A percentile compares a stretch with the other conserved stretches of the same genome.
These are phyloP conservation scores for Philantomba maxwellii DNA, from an alignment of 2,113 vertebrate species.

Conservation along the genomic window DNA sequence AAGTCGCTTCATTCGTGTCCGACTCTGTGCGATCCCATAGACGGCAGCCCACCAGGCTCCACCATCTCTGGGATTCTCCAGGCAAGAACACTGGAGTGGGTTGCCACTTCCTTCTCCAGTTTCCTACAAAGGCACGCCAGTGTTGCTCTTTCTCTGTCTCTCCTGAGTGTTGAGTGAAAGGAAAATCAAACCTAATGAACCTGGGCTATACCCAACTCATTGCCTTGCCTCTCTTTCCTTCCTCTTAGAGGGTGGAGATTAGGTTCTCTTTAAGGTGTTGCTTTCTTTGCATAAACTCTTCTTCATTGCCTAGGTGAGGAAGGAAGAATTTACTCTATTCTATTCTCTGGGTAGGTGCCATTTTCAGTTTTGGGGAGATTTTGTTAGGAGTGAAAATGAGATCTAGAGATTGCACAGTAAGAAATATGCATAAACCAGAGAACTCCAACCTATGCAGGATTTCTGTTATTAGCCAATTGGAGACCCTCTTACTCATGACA, in stretches of 20 bases:
- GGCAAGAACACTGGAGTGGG: too few species aligned
- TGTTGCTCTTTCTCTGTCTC: neutral
- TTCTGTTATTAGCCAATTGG: neutral
- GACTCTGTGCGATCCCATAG: too few species aligned
- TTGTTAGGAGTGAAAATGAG: neutral
- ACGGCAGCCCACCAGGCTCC: too few species aligned
- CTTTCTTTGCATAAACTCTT: neutral
- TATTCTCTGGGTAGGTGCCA: neutral
- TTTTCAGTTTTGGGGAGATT: neutral
- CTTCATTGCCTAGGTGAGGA: neutral
- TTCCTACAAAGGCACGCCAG: neutral
- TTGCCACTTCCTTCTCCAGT: too few species aligned
- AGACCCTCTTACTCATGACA: neutral
- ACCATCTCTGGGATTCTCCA: too few species aligned
- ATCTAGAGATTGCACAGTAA: neutral
- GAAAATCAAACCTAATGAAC: neutral
- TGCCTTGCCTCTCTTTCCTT: neutral
- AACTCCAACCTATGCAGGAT: accelerated
- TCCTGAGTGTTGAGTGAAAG: neutral
- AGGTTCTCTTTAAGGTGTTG: neutral
- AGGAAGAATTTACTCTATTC: neutral
- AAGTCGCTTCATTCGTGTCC: too few species aligned
- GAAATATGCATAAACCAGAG: neutral
- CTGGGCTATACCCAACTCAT: neutral
- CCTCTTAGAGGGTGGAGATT: neutral